Evolutionary conservation across 2,113 vertebrate genomes (phyloP).

Genomic region (Myocastor coypus): DNA sequence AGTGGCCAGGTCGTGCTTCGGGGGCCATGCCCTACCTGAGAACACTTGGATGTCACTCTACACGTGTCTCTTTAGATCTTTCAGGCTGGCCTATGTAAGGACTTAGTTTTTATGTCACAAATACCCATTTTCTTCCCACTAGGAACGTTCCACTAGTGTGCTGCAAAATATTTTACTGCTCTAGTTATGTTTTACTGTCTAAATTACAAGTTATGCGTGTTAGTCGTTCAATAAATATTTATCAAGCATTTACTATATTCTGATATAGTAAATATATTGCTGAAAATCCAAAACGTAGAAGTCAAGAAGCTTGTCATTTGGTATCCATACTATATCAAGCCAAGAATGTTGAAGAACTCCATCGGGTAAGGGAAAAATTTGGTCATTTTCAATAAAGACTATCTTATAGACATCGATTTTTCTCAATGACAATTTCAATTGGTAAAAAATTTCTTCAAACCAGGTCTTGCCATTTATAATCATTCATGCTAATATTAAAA

Average conservation of each 20-base stretch:
- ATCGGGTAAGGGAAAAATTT: not conserved
- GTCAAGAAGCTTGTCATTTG: not conserved
- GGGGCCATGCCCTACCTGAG: slow-evolving; percentile 2
- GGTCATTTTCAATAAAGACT: not conserved
- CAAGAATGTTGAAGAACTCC: not conserved
- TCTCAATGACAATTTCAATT: slow-evolving; percentile 27
- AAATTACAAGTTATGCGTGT: not conserved
- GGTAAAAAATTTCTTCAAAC: not conserved
- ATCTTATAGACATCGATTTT: slow-evolving; percentile 15
- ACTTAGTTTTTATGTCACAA: not conserved
- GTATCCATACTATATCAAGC: not conserved
- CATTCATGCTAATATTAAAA: not conserved
- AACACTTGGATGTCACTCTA: not conserved
- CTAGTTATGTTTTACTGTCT: not conserved
- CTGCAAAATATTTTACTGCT: not conserved
- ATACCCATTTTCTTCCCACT: not conserved
- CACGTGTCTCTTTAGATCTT: not conserved
- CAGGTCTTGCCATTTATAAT: not conserved
- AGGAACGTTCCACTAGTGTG: not conserved
- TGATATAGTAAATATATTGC: not conserved
- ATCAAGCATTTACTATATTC: slow-evolving; percentile 46
- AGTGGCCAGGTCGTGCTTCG: not conserved
- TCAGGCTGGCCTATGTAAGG: not conserved
- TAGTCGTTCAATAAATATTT: not conserved
- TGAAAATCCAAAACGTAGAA: slow-evolving; percentile 44